These are phyloP conservation scores for Leucoma salicis DNA, from an alignment of 2,888 invertebrate species.

Conservation along the genomic window DNA sequence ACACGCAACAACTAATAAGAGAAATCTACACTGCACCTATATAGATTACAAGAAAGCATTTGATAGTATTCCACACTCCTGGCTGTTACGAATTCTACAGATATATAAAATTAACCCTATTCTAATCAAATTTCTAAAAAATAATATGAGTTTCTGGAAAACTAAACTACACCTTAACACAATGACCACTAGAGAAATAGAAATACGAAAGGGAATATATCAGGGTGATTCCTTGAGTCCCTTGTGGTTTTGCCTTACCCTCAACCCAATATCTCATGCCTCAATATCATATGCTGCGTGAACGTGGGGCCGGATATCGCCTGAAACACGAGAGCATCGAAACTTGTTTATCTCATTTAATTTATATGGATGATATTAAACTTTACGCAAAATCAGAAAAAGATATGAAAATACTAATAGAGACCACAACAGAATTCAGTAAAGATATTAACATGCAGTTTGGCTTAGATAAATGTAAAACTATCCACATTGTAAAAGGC, in stretches of 20 bases:
- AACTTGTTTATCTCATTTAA: not conserved
- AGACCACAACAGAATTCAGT: not conserved
- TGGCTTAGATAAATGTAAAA: too few species aligned
- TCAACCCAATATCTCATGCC: too few species aligned
- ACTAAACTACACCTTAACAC: not conserved
- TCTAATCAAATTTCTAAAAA: not conserved
- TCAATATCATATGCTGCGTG: not conserved
- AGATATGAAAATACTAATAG: not conserved
- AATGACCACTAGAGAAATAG: not conserved
- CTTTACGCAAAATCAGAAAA: not conserved
- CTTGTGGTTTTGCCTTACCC: slow-evolving; percentile 1
- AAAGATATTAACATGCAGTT: not conserved
- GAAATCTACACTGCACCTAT: too few species aligned
- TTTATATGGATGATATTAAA: not conserved
- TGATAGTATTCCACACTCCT: too few species aligned
- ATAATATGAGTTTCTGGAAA: not conserved
- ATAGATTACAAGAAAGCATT: too few species aligned
- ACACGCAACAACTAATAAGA: not conserved
- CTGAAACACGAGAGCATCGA: not conserved
- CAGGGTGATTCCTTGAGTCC: not conserved
- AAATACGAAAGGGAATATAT: not conserved
- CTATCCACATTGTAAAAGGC: too few species aligned
- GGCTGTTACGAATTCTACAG: not conserved
- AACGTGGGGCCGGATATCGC: not conserved
- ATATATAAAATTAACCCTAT: not conserved